Evolutionary conservation across 2,797 vertebrate species (phyloP), one percentile per base, ranked within the genome.

Genomic region (Cyprinodon diabolis): DNA sequence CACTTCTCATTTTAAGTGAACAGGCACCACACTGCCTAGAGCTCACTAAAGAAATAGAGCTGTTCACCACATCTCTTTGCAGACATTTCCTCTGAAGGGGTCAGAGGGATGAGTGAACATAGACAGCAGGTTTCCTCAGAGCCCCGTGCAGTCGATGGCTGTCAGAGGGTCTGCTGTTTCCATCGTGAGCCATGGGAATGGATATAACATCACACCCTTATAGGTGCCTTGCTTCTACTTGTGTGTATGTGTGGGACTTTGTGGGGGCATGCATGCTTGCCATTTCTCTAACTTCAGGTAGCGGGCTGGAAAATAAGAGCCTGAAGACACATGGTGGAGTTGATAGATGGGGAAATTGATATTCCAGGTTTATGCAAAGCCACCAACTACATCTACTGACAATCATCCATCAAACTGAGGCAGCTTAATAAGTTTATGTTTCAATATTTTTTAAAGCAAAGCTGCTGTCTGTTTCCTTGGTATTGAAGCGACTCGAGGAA

Each of bases 371-470:
- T 76, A 62, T 74, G 72, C 57, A 51, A 57, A 72, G 74, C 71
- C 78, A 89, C 75, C 66, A 63, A 55, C 62, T 74, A 47, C 79
- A 79, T 71, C 74, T 77, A 67, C 74, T 87, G 85, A 90, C 90
- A 83, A 74, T 83, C 87, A 90, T 93, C 85, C 70, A 86, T 93
- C 90, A 90, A 65, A 72, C 69, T 84, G 78, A 88, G 80, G 68
- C 70, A 49, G 14, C 62, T 51, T 84, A 86, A 89, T 74, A 83
- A 80, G 76, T 79, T 75, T 51, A 40, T 14, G 45, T 81, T 71
- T 74, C 58, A 75, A 48, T 87, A 87, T 92, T 74, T 68, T 87
- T 91, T 88, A 90, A 68, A 13, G 63, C 45, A 1, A n/a, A 76
- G 72, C 74, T 68, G 81, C 75, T 75, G 88, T 87, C 83, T 85